Conservation (phyloP, 2,888 invertebrate species). For the Acanthococcus lagerstroemiae region DNA sequence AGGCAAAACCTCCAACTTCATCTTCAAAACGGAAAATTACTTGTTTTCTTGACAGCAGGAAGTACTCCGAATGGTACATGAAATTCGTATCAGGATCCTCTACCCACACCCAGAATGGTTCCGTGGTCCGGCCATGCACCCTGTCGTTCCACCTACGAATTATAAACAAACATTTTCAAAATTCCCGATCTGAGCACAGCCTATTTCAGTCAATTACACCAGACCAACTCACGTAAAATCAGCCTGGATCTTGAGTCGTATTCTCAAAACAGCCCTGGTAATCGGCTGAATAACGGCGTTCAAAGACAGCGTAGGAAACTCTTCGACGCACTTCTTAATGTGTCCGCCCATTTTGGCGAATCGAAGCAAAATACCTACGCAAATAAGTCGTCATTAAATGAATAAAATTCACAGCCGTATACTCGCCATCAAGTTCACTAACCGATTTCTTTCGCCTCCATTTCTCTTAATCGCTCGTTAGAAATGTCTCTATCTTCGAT, state of each 20-base stretch:
- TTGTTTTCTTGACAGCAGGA: slow-evolving; percentile 70
- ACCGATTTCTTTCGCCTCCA: slow-evolving; percentile 80
- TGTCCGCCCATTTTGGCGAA: slow-evolving; percentile 64
- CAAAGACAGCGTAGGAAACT: slow-evolving; percentile 74
- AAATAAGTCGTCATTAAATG: too few species aligned
- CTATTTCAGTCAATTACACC: not conserved
- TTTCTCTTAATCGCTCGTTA: slow-evolving; percentile 69
- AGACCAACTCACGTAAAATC: slow-evolving; percentile 44
- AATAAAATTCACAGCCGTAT: too few species aligned
- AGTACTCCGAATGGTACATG: slow-evolving; percentile 93
- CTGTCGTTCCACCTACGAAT: slow-evolving; percentile 70
- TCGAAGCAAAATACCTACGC: slow-evolving; percentile 61
- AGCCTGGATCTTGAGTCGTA: slow-evolving; percentile 67
- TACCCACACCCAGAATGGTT: slow-evolving; percentile 96
- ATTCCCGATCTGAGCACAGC: slow-evolving; percentile 33
- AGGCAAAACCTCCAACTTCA: too few species aligned
- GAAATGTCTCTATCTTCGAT: slow-evolving; percentile 63
- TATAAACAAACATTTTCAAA: not conserved
- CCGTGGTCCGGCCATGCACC: slow-evolving; percentile 75
- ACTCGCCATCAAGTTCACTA: slow-evolving; percentile 38
- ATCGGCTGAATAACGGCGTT: slow-evolving; percentile 87
- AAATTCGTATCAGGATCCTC: slow-evolving; percentile 89
- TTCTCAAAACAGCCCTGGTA: slow-evolving; percentile 78
- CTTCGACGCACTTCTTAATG: slow-evolving; percentile 72
- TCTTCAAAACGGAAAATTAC: too few species aligned